Evolutionary conservation across 2,113 vertebrate genomes (phyloP), one percentile per base, ranked within the genome.

Genomic region (Gasterosteus aculeatus): DNA sequence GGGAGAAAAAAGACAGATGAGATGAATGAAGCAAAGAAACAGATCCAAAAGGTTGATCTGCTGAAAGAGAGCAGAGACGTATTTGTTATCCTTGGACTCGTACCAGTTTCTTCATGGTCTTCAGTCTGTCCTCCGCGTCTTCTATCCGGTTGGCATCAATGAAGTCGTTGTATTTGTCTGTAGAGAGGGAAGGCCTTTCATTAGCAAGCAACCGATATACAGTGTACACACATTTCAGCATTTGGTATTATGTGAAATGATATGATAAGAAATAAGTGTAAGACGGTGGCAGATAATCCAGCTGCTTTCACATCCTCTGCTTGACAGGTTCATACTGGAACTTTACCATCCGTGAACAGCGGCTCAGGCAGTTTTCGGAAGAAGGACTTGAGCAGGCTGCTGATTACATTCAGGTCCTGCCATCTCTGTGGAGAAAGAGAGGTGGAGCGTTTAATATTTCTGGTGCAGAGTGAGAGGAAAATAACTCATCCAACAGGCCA

Each of bases 371-470:
- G 94, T 82, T 99, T 99, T 46, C 97, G 87, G 91, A 99, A 98
- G 92, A 99, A 99, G 42, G 96, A 96, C 75, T 99, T 99, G 42
- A 99, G 90, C 33, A 99, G 93, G 85, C 98, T 99, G 94, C 97
- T 98, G 87, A 99, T 97, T 42, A 99, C 97, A 0, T 99, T 99
- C 80, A 97, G 93, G 81, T 99, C 98, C 88, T 98, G 97, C 96
- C 97, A 99, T 75, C 95, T 95, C 98, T 98, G 89, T 60, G 86
- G 84, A 79, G n/a, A 87, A 18, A 75, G 1, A 46, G 38, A 19
- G 2, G 7, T 10, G 3, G 2, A 31, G 2, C 7, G 14, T 8
- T 69, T 10, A 75, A 5, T n/a, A 26, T 63, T 46, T 35, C 3
- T 57, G 14, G 1, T 46, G 11, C 19, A 19, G 11, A 2, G 8